Conservation (phyloP, 1,140 invertebrate species). For the Hypsibius dujardini region DNA sequence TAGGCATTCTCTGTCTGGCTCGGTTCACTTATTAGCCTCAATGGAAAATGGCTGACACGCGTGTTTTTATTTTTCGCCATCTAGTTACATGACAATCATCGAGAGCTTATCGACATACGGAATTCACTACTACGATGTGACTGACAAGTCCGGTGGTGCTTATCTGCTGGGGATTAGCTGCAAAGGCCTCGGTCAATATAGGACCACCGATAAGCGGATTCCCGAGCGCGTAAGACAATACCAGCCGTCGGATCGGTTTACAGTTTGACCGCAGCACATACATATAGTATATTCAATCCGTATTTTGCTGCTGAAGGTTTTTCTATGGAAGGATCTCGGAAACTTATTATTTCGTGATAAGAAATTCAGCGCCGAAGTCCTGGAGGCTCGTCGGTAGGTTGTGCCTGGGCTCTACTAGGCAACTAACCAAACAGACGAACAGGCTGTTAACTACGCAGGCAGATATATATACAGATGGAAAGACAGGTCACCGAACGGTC, state of each 20-base stretch:
- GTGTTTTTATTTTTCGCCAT: too few relatives aligned
- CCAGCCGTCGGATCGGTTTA: too few relatives aligned
- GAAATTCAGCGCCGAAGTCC: conserved; percentile 45
- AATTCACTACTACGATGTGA: conserved; percentile 42
- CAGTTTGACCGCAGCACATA: conserved; percentile 1
- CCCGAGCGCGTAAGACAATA: conserved; percentile 34
- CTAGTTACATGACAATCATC: conserved; percentile 40
- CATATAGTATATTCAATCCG: conserved; percentile 23
- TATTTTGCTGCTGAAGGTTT: too few relatives aligned
- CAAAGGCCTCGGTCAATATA: conserved; percentile 40
- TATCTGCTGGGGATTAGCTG: conserved; percentile 41
- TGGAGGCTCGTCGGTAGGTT: conserved; percentile 40
- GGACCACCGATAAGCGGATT: conserved; percentile 37
- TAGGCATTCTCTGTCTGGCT: not conserved
- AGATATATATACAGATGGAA: too few relatives aligned
- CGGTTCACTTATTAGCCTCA: too few relatives aligned
- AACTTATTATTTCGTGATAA: conserved; percentile 43
- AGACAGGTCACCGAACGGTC: too few relatives aligned
- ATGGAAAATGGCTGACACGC: too few relatives aligned
- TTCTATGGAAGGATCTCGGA: conserved; percentile 42
- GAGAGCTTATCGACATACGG: conserved; percentile 41
- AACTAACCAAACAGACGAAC: too few relatives aligned
- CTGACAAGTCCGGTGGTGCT: conserved; percentile 39
- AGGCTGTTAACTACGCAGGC: too few relatives aligned
- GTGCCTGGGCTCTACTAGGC: too few relatives aligned